These are phyloP conservation scores for Climacteris rufus DNA, from an alignment of 2,113 vertebrate genomes.

Conservation along the genomic window DNA sequence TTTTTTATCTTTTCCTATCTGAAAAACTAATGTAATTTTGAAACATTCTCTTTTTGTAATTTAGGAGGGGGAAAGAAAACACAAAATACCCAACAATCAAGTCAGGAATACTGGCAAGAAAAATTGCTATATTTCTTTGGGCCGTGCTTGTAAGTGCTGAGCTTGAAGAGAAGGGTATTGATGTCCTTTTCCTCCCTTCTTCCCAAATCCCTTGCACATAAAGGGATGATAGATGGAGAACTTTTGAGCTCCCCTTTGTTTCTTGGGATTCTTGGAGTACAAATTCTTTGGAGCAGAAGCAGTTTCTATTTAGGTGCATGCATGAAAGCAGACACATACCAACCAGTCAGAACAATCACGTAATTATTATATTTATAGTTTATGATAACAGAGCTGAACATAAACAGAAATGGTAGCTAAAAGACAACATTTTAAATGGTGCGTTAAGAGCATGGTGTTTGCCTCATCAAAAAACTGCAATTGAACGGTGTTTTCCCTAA, in stretches of 20 bases:
- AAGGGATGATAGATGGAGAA: neutral
- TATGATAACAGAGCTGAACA: neutral
- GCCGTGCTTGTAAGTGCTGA: neutral
- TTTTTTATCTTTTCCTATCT: neutral
- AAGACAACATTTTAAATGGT: neutral
- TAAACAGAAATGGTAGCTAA: neutral
- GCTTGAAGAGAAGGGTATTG: neutral
- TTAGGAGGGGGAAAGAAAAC: neutral
- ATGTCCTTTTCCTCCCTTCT: neutral
- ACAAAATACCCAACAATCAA: neutral
- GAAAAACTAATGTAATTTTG: neutral
- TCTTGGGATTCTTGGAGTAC: neutral
- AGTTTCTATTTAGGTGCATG: slow-evolving; percentile 16
- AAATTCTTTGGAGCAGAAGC: slow-evolving; percentile 4
- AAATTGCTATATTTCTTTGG: neutral
- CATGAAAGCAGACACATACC: neutral
- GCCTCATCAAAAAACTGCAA: slow-evolving; percentile 9
- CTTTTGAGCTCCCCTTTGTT: neutral
- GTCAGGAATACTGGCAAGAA: neutral
- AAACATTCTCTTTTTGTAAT: neutral
- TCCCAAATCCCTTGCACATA: neutral
- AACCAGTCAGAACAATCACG: neutral
- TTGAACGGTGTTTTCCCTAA: neutral
- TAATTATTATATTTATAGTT: slow-evolving; percentile 32
- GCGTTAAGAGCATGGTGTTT: neutral